Percentiles rank a stretch among this genome's conserved stretches.
phyloP scores from a whole-genome alignment of 2,113 vertebrate species.

The Phalacrocorax aristotelis region DNA sequence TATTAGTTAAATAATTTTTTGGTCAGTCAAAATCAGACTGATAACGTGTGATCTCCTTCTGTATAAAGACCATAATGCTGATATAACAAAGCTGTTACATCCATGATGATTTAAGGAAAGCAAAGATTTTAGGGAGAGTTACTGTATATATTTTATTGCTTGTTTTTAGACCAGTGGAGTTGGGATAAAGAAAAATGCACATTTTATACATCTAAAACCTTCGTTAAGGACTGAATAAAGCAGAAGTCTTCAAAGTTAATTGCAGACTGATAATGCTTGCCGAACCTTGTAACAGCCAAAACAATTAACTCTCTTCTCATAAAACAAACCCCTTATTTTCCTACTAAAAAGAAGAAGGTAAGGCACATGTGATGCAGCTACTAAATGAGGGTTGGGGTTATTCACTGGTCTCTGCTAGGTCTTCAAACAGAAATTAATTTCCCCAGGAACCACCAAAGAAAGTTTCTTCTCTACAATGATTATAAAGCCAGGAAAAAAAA shows the following conservation, averaged over 20 bases:
- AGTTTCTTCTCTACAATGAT: neutral
- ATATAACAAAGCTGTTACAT: neutral
- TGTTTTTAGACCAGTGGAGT: neutral
- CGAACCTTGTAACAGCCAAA: neutral
- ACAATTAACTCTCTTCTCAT: neutral
- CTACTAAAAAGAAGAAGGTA: neutral
- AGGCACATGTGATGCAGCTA: neutral
- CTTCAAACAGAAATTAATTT: neutral
- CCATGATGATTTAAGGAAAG: neutral
- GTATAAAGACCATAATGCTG: neutral
- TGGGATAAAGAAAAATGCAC: neutral
- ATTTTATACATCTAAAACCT: neutral
- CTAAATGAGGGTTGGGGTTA: neutral
- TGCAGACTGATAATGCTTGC: neutral
- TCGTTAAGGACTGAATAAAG: neutral
- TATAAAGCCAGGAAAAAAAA: neutral
- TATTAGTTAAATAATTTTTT: rapidly evolving
- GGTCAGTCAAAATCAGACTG: neutral
- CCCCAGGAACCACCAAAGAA: neutral
- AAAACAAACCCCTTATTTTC: neutral
- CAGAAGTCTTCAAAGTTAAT: neutral
- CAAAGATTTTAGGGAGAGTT: neutral
- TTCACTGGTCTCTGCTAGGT: neutral
- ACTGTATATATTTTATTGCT: neutral
- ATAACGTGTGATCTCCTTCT: neutral